phyloP scores from a whole-genome alignment of 2,888 invertebrate species.

The Sipha maydis region DNA sequence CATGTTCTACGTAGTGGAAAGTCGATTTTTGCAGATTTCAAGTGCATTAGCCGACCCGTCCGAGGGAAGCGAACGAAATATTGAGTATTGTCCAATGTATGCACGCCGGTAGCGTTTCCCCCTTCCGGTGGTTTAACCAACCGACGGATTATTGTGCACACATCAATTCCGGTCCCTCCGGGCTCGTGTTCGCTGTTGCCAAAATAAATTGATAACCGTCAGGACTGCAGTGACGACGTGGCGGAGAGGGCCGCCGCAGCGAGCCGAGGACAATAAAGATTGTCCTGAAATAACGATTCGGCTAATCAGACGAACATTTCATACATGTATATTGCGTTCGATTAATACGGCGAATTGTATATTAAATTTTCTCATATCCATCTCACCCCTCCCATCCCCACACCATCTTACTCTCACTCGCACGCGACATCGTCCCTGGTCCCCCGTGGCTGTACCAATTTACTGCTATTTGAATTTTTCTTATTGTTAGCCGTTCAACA shows the following conservation, averaged over 20 bases:
- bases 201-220: conserved; percentile 58
- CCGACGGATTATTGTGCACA: conserved; percentile 54
- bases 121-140: conserved; percentile 53
- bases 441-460: not conserved
- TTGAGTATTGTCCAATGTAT: not conserved
- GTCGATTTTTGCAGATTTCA: conserved; percentile 49
- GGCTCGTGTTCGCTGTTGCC: conserved; percentile 57
- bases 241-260: not conserved
- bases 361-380: not conserved
- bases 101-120: not conserved
- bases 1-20: conserved; percentile 34
- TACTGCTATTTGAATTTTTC: not conserved
- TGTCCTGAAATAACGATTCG: conserved; percentile 12
- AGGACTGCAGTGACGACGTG: not conserved
- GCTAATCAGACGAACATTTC: conserved; percentile 26
- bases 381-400: not conserved
- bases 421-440: not conserved
- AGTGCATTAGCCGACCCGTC: conserved; percentile 18
- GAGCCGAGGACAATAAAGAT: conserved; percentile 25
- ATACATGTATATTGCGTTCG: not conserved
- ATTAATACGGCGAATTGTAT: not conserved
- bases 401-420: too few relatives aligned
- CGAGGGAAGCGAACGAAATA: conserved; percentile 21
- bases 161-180: conserved; percentile 52
- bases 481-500: not conserved